Conservation (phyloP, 2,888 invertebrate genomes). For the Hipparchia semele region DNA sequence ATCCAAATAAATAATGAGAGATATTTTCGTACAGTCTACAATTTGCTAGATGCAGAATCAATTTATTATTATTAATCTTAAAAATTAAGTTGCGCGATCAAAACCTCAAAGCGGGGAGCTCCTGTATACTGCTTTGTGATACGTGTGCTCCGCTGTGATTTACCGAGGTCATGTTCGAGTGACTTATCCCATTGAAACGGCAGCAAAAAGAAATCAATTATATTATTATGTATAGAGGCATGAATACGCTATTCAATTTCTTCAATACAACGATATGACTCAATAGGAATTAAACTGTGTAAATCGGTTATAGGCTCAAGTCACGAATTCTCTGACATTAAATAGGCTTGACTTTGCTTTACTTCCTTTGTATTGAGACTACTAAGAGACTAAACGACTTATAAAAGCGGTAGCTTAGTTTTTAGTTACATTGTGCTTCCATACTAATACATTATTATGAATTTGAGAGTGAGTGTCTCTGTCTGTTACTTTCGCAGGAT, state of each 20-base stretch:
- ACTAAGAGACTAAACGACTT: constrained; percentile 25
- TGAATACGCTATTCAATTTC: constrained; percentile 61
- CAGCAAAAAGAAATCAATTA: constrained; percentile 62
- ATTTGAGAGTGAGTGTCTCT: neutral
- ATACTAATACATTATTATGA: neutral
- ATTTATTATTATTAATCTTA: neutral
- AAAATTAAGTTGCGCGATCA: constrained; percentile 12
- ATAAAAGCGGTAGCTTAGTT: constrained; percentile 35
- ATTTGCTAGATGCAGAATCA: too few relatives aligned
- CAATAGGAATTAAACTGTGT: constrained; percentile 46
- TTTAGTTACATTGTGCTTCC: neutral
- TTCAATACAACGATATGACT: constrained; percentile 46
- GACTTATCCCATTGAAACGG: constrained; percentile 52
- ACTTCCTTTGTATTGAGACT: constrained; percentile 31
- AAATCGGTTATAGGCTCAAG: constrained; percentile 41
- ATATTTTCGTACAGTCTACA: too few relatives aligned
- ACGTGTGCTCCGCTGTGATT: neutral
- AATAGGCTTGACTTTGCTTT: constrained; percentile 34
- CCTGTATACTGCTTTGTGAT: neutral
- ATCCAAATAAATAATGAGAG: too few relatives aligned
- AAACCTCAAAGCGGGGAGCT: constrained; percentile 2
- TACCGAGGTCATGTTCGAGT: constrained; percentile 52
- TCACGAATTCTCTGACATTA: constrained; percentile 43
- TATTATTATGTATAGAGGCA: constrained; percentile 47
- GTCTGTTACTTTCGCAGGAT: neutral